phyloP scores from a whole-genome alignment of 2,888 invertebrate species.

The Gymnocheta viridis region DNA sequence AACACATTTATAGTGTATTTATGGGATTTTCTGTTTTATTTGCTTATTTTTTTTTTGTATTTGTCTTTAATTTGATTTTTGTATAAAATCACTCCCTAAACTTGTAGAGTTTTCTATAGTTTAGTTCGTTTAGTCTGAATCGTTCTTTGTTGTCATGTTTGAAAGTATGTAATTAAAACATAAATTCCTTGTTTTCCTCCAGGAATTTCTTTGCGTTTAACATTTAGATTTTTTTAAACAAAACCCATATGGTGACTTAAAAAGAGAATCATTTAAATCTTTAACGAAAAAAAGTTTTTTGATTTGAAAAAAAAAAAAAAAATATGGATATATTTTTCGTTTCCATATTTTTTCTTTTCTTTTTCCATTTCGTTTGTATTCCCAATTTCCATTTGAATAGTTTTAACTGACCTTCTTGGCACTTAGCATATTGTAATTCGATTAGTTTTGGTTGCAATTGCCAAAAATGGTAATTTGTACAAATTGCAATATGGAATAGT shows the following conservation, averaged over 20 bases:
- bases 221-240: constrained; percentile 6
- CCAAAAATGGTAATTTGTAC: constrained; percentile 80
- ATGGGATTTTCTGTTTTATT: not conserved
- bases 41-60: not conserved
- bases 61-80: not conserved
- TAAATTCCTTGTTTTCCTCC: constrained; percentile 66
- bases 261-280: constrained; percentile 55
- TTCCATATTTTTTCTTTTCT: not conserved
- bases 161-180: constrained; percentile 66
- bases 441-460: constrained; percentile 72
- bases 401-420: constrained; percentile 70
- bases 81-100: constrained; percentile 24
- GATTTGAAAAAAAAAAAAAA: not conserved
- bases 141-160: not conserved
- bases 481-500: constrained; percentile 76
- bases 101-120: not conserved
- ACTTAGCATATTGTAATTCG: constrained; percentile 71
- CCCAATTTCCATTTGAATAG: constrained; percentile 69
- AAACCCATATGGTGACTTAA: constrained; percentile 46
- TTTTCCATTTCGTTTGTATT: constrained; percentile 52
- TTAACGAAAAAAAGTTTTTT: not conserved
- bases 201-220: constrained; percentile 60
- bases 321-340: not conserved
- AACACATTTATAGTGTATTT: constrained; percentile 15
- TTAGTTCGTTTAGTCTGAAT: not conserved